These are phyloP conservation scores for Phycodurus eques DNA, from an alignment of 2,113 vertebrate species.

Conservation along the genomic window DNA sequence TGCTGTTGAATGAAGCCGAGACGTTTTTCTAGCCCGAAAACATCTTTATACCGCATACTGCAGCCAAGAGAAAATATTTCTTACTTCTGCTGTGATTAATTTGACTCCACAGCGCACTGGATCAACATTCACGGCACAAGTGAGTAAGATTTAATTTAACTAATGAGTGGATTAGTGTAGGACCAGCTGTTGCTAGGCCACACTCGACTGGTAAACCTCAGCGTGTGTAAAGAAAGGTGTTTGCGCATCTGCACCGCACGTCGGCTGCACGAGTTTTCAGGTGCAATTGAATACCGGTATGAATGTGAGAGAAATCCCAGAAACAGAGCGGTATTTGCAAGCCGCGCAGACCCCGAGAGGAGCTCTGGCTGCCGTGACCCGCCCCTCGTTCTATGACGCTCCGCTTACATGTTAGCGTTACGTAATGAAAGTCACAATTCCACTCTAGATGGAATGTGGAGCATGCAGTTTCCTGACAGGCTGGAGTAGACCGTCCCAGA, in stretches of 20 bases:
- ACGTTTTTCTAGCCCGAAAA: not conserved
- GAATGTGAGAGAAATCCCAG: conserved; percentile 11
- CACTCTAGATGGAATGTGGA: conserved; percentile 61
- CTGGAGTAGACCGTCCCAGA: conserved; percentile 53
- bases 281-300: conserved; percentile 21
- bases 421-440: conserved; percentile 58
- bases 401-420: conserved; percentile 53
- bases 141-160: conserved; percentile 60
- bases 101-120: conserved; percentile 27
- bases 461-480: conserved; percentile 50
- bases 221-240: conserved; percentile 42
- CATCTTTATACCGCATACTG: conserved; percentile 20
- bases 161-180: conserved; percentile 61
- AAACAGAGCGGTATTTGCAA: not conserved
- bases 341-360: conserved; percentile 31
- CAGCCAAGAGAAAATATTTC: conserved; percentile 13
- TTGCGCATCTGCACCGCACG: conserved; percentile 15
- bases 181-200: conserved; percentile 54
- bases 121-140: conserved; percentile 48
- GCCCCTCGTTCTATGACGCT: conserved; percentile 36
- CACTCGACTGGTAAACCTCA: conserved; percentile 28
- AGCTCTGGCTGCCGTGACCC: conserved; percentile 45
- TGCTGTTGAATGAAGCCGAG: not conserved
- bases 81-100: conserved; percentile 8
- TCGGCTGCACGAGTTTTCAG: conserved; percentile 25